A percentile compares a stretch with the other conserved stretches of the same genome.
Evolutionary conservation across 2,888 invertebrate species (phyloP).

Genomic region (Panzeria rudis): DNA sequence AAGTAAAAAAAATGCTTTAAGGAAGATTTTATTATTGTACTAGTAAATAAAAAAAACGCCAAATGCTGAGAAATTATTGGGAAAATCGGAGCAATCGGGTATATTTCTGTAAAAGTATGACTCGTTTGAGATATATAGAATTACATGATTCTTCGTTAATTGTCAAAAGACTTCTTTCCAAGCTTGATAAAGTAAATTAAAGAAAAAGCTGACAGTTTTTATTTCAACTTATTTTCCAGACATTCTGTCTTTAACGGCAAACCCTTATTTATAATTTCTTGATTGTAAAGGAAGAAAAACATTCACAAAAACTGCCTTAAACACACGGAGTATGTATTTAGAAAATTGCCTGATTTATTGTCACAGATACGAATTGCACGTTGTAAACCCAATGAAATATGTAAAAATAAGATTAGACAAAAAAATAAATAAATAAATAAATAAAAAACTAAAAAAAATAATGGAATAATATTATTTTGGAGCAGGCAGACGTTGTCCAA

Average conservation of each 20-base stretch:
- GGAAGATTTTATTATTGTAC: background rate
- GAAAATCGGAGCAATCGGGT: no score
- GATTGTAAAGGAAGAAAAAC: constrained; percentile 33
- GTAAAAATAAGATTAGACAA: background rate
- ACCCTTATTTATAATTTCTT: constrained; percentile 40
- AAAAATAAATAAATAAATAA: no score
- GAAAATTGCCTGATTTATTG: constrained; percentile 74
- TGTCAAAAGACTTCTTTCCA: background rate
- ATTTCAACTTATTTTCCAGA: no score
- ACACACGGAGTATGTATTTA: constrained; percentile 47
- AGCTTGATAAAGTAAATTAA: background rate
- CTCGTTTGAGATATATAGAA: no score
- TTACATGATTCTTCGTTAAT: background rate
- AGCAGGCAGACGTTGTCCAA: no score
- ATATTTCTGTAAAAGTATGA: no score
- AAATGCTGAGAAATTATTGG: no score
- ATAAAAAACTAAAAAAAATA: background rate
- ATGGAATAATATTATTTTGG: background rate
- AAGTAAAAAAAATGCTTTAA: background rate
- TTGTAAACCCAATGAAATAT: constrained; percentile 37
- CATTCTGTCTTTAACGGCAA: background rate
- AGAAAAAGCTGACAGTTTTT: no score
- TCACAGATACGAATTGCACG: constrained; percentile 68
- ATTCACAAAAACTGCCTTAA: constrained; percentile 29
- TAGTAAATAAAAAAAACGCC: no score